Evolutionary conservation across 2,113 vertebrate species (phyloP).

Genomic region (Apus apus): DNA sequence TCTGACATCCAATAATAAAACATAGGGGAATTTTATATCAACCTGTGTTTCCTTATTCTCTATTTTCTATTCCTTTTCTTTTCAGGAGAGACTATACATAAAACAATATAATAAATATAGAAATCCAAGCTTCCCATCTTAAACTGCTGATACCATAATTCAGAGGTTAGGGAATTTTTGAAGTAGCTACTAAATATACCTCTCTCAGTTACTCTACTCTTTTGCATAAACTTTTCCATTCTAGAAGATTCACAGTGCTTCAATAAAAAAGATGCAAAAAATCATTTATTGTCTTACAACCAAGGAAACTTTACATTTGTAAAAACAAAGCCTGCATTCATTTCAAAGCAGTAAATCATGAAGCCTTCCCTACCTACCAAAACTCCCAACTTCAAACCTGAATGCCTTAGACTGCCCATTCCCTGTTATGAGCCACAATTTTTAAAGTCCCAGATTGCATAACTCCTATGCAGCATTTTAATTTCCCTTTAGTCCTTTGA

Average conservation of each 20-base stretch:
- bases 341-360: neutral
- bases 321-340: neutral
- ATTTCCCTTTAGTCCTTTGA: slow-evolving; percentile 57
- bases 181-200: slow-evolving; percentile 6
- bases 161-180: neutral
- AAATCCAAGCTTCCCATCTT: neutral
- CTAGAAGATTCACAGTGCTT: neutral
- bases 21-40: neutral
- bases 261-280: neutral
- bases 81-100: neutral
- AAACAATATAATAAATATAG: neutral
- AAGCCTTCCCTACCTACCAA: neutral
- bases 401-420: slow-evolving; percentile 18
- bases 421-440: slow-evolving; percentile 29
- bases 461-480: slow-evolving; percentile 67
- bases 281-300: neutral
- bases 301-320: neutral
- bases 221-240: neutral
- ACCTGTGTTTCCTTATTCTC: neutral
- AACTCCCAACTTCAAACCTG: slow-evolving; percentile 12
- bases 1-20: slow-evolving; percentile 20
- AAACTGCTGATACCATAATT: neutral
- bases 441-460: slow-evolving; percentile 44
- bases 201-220: neutral
- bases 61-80: neutral